These are phyloP conservation scores for Scaptomyza parva DNA, from an alignment of 2,888 invertebrate genomes.

Conservation along the genomic window DNA sequence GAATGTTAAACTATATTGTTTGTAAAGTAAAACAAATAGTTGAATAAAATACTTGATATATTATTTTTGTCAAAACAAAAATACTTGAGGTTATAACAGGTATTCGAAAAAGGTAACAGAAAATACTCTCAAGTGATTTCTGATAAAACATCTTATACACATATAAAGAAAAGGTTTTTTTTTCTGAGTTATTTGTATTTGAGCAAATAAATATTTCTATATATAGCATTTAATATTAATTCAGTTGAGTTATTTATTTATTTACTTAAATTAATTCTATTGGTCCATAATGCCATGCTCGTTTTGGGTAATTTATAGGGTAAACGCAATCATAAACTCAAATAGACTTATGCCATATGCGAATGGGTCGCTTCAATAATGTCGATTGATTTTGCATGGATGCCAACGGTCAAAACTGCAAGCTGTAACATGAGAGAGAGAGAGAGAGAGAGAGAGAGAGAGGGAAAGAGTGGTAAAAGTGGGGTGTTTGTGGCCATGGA, in stretches of 20 bases:
- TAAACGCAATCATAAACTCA: constrained; percentile 56
- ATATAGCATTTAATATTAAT: not conserved
- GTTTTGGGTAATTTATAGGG: not conserved
- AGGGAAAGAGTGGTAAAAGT: not conserved
- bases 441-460: not conserved
- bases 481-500: constrained; percentile 11
- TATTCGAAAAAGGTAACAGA: too few species aligned
- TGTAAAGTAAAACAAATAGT: too few species aligned
- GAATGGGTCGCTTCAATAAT: constrained; percentile 37
- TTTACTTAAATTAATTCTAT: not conserved
- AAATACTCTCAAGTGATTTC: too few species aligned
- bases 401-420: constrained; percentile 58
- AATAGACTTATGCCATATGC: constrained; percentile 61
- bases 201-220: not conserved
- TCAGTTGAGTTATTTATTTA: not conserved
- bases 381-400: constrained; percentile 72
- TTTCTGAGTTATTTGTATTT: too few species aligned
- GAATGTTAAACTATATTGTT: too few species aligned
- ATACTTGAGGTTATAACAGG: too few species aligned
- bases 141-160: too few species aligned
- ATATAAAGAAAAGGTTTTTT: too few species aligned
- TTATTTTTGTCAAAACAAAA: too few species aligned
- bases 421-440: not conserved
- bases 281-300: not conserved
- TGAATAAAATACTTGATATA: too few species aligned